Evolutionary conservation across 2,113 vertebrate species (phyloP).

Genomic region (Capricornis sumatraensis): DNA sequence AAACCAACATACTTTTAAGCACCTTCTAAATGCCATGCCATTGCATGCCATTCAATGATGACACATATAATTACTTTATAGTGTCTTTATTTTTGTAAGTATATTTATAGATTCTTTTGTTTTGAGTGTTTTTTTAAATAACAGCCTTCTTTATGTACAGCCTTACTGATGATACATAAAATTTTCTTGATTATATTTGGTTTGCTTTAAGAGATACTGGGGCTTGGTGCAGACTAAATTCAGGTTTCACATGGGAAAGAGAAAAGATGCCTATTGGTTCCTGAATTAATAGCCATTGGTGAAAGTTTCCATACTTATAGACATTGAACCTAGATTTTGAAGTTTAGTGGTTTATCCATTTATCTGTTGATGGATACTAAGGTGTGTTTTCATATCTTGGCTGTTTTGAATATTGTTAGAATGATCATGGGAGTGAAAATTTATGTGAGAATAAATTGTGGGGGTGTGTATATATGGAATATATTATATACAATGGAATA

Average conservation of each 20-base stretch:
- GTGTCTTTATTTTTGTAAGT: not conserved
- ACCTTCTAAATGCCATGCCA: not conserved
- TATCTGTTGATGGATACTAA: not conserved
- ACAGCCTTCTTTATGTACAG: not conserved
- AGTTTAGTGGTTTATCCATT: not conserved
- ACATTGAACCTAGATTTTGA: not conserved
- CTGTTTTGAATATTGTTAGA: not conserved
- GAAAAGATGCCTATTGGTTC: not conserved
- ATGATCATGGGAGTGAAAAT: not conserved
- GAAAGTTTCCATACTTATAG: not conserved
- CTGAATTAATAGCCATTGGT: not conserved
- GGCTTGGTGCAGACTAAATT: not conserved
- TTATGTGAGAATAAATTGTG: not conserved
- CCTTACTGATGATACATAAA: not conserved
- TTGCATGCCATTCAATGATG: not conserved
- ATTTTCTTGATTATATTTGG: not conserved
- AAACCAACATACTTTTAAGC: slow-evolving; percentile 34
- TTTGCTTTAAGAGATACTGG: not conserved
- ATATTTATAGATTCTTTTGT: not conserved
- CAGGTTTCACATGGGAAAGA: not conserved
- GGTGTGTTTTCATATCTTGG: not conserved
- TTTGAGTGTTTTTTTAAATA: not conserved
- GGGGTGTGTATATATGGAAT: not conserved
- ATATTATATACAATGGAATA: not conserved
- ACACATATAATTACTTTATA: not conserved